Evolutionary conservation across 35 echinoderm and acorn worm species (phyloP), one percentile per base, ranked within the genome.

Genomic region (Heliocidaris erythrogramma): DNA sequence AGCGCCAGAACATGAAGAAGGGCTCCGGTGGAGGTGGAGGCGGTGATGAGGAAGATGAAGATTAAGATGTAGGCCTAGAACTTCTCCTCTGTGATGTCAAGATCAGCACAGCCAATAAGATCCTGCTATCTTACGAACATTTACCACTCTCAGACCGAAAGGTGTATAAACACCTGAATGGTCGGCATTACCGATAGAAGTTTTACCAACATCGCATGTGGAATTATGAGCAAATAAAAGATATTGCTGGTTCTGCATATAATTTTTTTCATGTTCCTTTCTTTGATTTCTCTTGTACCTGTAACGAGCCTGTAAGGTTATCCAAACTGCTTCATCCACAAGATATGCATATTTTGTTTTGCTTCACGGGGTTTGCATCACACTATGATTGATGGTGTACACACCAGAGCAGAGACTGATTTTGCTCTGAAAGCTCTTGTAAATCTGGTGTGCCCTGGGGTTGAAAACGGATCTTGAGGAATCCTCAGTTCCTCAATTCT

Each of bases 1-100:
- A 99, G 97, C 94, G 98, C 60, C 97, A 97, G 98, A 99, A 99
- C 86, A 95, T 95, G 61, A 96, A 95, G 85, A 99, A 97, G 93
- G 98, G 95, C 52, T 29, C 88, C 30, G 92, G 96, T 93, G 96
- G 94, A 31, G 96, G 78, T 94, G 96, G 27, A 29, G 96, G 94
- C n/a, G 91, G n/a, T 13, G 98, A 95, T 49, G 98, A 96, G 32
- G 98, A 97, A 94, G 98, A 99, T 92, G 96, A 99, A 60, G 98
- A 99, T 92, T 96, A 96, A 94, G 48, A 53, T 24, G 59, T 9
- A 97, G 11, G 90, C 60, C 47, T 86, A 29, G 49, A 94, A 47
- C 87, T 89, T 48, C 87, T 78, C 65, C 18, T 78, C 65, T 78
- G 65, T 78, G 18, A 6, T 78, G 65, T n/a, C 4, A 27, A 78